These are phyloP conservation scores for Chrosomus eos DNA, from an alignment of 2,797 vertebrate genomes.

Conservation along the genomic window DNA sequence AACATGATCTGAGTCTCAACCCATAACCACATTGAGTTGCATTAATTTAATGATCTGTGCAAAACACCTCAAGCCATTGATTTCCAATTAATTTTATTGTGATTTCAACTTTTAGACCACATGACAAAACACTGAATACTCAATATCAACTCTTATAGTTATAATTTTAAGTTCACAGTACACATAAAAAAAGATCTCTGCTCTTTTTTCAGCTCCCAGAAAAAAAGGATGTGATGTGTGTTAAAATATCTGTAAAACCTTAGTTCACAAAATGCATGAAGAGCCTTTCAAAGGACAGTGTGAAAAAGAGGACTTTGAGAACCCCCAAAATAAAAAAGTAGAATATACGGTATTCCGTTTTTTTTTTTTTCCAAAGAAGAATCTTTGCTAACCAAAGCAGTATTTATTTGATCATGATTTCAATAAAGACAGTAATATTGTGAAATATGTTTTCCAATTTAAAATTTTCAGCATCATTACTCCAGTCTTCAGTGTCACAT, in stretches of 20 bases:
- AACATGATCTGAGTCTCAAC: conserved; percentile 9
- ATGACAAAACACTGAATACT: not conserved
- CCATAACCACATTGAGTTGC: not conserved
- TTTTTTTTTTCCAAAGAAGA: not conserved
- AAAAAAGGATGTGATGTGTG: not conserved
- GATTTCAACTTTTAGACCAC: conserved; percentile 5
- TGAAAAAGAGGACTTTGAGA: not conserved
- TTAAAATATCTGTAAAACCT: not conserved
- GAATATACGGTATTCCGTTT: not conserved
- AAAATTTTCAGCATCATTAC: not conserved
- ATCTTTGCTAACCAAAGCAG: not conserved
- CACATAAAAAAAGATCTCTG: not conserved
- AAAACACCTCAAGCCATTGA: not conserved
- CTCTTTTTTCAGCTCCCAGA: not conserved
- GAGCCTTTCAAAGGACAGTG: not conserved
- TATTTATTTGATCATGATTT: not conserved
- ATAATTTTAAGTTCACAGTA: not conserved
- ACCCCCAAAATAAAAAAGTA: not conserved
- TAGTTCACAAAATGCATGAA: not conserved
- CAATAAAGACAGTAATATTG: not conserved
- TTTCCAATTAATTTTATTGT: conserved; percentile 15
- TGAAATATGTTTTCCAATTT: not conserved
- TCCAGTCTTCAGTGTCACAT: not conserved
- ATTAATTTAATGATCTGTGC: conserved; percentile 16
- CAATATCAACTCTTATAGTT: conserved; percentile 1